phyloP scores from a whole-genome alignment of 2,888 invertebrate species.

The Ceriagrion tenellum region DNA sequence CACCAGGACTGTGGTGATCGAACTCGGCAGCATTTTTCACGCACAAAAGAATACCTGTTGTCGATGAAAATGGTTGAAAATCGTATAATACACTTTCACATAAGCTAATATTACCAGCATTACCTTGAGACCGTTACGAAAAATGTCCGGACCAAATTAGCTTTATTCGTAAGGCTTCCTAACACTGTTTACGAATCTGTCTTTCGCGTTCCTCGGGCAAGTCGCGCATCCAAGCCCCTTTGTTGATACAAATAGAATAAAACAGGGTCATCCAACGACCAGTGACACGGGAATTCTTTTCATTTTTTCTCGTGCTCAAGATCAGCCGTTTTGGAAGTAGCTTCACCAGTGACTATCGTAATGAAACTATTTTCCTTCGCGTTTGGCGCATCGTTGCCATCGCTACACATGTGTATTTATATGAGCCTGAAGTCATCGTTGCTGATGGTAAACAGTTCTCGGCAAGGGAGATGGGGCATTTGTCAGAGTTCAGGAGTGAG shows the following conservation, averaged over 20 bases:
- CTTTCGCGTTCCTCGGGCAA: background rate
- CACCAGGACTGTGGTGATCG: background rate
- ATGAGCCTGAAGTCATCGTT: background rate
- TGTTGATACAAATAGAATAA: slow-evolving; percentile 39
- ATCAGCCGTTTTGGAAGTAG: background rate
- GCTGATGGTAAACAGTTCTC: slow-evolving; percentile 20
- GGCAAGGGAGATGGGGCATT: background rate
- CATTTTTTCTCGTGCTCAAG: background rate
- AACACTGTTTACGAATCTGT: slow-evolving; percentile 50
- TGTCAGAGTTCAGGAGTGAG: slow-evolving; percentile 33
- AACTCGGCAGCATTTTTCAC: background rate
- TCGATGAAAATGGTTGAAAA: background rate
- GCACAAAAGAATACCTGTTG: background rate
- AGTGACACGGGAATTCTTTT: background rate
- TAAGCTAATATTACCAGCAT: background rate
- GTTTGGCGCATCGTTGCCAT: slow-evolving; percentile 12
- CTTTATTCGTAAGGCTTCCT: slow-evolving; percentile 41
- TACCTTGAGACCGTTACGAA: slow-evolving; percentile 20
- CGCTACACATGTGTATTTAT: background rate
- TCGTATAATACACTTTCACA: background rate
- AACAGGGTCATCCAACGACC: slow-evolving; percentile 42
- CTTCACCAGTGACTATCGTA: background rate
- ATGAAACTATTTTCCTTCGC: slow-evolving; percentile 58
- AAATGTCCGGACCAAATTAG: slow-evolving; percentile 41
- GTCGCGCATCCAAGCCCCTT: background rate